A percentile compares a stretch with the other conserved stretches of the same genome.
Conservation (phyloP, 2,113 vertebrate species). For the Haliaeetus leucogaster region DNA sequence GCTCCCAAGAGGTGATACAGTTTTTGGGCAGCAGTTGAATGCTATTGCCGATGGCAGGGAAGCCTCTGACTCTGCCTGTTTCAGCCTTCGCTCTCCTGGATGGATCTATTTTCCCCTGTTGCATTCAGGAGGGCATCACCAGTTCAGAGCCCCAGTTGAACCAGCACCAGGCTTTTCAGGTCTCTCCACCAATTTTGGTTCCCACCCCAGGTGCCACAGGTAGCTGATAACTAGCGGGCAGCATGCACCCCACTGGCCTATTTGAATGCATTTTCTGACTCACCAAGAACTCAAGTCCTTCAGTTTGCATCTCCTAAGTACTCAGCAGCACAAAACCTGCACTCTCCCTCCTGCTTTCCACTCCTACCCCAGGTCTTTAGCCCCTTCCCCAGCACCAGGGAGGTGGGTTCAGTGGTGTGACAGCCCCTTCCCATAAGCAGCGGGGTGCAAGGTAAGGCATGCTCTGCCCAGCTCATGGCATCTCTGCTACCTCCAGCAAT, state of each 20-base stretch:
- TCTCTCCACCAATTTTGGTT: not conserved
- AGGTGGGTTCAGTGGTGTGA: not conserved
- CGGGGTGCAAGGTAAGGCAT: rapidly evolving
- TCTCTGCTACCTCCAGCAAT: not conserved
- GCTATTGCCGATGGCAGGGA: rapidly evolving
- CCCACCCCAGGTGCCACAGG: rapidly evolving
- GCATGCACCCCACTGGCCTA: not conserved
- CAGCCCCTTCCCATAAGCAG: rapidly evolving
- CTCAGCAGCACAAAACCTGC: not conserved
- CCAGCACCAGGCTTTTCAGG: not conserved
- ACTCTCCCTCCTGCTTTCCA: not conserved
- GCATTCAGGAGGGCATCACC: not conserved
- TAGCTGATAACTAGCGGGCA: not conserved
- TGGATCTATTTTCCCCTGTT: not conserved
- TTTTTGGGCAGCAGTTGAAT: not conserved
- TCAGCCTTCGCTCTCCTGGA: not conserved
- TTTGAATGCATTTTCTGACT: not conserved
- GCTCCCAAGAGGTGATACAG: not conserved
- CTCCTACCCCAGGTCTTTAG: too few species aligned
- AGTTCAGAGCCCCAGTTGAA: not conserved
- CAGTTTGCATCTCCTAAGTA: not conserved
- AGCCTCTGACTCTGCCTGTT: not conserved
- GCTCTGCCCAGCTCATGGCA: rapidly evolving
- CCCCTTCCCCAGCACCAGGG: not conserved
- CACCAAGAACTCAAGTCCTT: not conserved